Percentiles rank a stretch among this genome's conserved stretches.
These are phyloP conservation scores for Poecile atricapillus DNA, from an alignment of 2,113 vertebrate species.

Conservation along the genomic window DNA sequence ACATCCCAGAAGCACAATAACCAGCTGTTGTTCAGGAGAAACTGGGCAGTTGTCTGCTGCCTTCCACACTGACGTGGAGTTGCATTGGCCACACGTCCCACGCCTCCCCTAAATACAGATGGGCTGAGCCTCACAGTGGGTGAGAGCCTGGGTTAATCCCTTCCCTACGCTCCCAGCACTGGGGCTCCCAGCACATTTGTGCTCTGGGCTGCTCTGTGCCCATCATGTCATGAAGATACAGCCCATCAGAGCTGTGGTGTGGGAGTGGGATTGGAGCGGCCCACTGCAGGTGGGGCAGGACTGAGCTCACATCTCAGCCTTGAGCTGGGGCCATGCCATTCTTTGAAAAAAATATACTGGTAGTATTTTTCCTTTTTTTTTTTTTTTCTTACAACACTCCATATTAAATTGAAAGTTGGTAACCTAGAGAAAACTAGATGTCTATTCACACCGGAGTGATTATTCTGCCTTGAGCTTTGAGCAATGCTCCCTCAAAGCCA, in stretches of 20 bases:
- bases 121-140: not conserved
- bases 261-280: not conserved
- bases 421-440: not conserved
- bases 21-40: slow-evolving; percentile 36
- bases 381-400: not conserved
- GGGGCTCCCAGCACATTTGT: not conserved
- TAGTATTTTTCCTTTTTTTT: not conserved
- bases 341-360: not conserved
- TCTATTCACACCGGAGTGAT: not conserved
- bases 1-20: slow-evolving; percentile 10
- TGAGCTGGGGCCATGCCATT: not conserved
- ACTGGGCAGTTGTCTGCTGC: not conserved
- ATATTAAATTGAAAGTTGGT: not conserved
- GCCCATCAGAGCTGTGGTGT: not conserved
- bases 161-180: not conserved
- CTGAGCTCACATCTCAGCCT: not conserved
- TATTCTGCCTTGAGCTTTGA: not conserved
- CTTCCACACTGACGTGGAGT: not conserved
- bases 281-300: not conserved
- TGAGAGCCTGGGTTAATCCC: not conserved
- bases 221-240: not conserved
- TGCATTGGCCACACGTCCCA: not conserved
- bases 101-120: not conserved
- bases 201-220: not conserved
- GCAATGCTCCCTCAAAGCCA: not conserved